These are phyloP conservation scores for Formica aserva DNA, from an alignment of 2,888 invertebrate species.

Conservation along the genomic window DNA sequence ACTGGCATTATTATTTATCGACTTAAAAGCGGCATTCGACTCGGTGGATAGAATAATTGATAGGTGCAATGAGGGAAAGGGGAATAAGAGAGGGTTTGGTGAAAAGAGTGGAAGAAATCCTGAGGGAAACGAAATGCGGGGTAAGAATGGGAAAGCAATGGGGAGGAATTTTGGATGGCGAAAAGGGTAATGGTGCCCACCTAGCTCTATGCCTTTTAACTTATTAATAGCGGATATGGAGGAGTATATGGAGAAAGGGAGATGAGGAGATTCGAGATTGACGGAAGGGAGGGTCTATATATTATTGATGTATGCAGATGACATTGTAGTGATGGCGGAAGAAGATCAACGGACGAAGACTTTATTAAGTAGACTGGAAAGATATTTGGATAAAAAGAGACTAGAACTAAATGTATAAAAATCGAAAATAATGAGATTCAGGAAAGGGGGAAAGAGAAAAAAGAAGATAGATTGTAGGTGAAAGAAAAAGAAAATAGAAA, in stretches of 20 bases:
- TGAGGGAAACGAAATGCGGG: background rate
- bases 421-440: background rate
- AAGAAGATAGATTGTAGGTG: background rate
- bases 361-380: background rate
- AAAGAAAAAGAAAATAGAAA: background rate
- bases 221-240: background rate
- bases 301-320: background rate
- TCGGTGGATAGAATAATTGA: too few species aligned
- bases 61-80: too few species aligned
- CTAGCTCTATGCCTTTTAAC: background rate
- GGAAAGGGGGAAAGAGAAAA: background rate
- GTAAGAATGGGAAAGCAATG: background rate
- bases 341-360: background rate
- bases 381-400: background rate
- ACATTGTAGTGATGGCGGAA: slow-evolving; percentile 1
- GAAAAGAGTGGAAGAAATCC: too few species aligned
- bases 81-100: too few species aligned
- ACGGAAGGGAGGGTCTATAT: background rate
- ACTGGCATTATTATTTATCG: too few species aligned
- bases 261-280: background rate
- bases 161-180: background rate
- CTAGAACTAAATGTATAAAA: background rate
- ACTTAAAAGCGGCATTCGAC: too few species aligned
- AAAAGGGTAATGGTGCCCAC: background rate
- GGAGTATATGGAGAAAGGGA: background rate